A percentile compares a stretch with the other conserved stretches of the same genome.
These are phyloP conservation scores for Ailuropoda melanoleuca DNA, from an alignment of 2,113 vertebrate species.

Conservation along the genomic window DNA sequence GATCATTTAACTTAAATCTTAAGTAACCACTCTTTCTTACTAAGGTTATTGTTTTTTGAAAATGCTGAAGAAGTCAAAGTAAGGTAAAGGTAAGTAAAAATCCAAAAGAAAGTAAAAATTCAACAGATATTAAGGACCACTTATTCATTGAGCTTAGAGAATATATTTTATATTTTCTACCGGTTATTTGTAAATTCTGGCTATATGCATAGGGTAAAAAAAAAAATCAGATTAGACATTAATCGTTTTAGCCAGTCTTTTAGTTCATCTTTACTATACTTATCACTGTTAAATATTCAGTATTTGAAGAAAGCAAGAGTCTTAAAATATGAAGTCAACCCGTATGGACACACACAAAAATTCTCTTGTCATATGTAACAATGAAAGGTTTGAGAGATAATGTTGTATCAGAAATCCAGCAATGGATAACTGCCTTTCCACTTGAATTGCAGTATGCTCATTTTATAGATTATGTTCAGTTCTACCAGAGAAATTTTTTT, in stretches of 20 bases:
- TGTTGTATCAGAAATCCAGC: background rate
- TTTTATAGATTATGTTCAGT: background rate
- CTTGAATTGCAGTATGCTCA: background rate
- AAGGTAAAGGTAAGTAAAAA: background rate
- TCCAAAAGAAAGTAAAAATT: background rate
- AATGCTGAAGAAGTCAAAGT: conserved; percentile 16
- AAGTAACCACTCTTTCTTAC: background rate
- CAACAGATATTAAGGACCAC: background rate
- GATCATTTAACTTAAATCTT: conserved; percentile 4
- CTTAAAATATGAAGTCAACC: background rate
- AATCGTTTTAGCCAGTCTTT: background rate
- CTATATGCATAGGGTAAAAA: background rate
- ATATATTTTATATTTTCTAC: background rate
- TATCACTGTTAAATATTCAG: background rate
- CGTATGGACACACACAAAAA: background rate
- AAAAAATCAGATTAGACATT: background rate
- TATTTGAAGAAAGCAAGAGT: background rate
- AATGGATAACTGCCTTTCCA: background rate
- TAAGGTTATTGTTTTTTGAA: background rate
- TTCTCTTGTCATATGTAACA: background rate
- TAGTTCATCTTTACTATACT: background rate
- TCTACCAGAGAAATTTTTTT: background rate
- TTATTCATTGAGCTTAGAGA: background rate
- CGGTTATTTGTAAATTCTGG: background rate
- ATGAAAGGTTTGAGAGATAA: background rate